Percentiles rank a stretch among this genome's conserved stretches.
These are phyloP conservation scores for Dolichotis patagonum DNA, from an alignment of 2,113 vertebrate genomes.

Conservation along the genomic window DNA sequence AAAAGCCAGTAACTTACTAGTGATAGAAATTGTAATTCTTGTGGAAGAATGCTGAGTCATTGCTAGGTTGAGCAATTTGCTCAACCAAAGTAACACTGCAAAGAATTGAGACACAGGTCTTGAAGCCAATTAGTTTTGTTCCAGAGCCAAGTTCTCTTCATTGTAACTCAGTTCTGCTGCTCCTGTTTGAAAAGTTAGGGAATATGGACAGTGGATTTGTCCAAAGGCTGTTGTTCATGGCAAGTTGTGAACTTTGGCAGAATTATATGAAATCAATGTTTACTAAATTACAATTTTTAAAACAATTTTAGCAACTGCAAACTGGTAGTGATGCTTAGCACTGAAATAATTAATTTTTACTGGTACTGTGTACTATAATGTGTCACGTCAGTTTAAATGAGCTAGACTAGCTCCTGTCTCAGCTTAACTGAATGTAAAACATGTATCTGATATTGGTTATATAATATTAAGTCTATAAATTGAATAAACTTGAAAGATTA, in stretches of 20 bases:
- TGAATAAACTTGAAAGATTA: slow-evolving; percentile 57
- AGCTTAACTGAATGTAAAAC: not conserved
- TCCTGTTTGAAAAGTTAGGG: not conserved
- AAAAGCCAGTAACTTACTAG: not conserved
- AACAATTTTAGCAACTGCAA: not conserved
- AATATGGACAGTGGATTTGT: not conserved
- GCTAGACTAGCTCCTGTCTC: not conserved
- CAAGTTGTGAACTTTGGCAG: not conserved
- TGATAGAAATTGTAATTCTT: not conserved
- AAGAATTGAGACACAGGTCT: not conserved
- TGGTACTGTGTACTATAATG: not conserved
- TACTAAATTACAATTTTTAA: not conserved
- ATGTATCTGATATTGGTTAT: not conserved
- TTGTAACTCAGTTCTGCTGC: fast-evolving
- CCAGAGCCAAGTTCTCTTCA: not conserved
- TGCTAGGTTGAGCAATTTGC: not conserved
- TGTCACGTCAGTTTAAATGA: not conserved
- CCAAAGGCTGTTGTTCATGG: not conserved
- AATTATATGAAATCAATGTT: not conserved
- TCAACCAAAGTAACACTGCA: fast-evolving
- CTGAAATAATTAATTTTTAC: slow-evolving; percentile 1
- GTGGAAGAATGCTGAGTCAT: not conserved
- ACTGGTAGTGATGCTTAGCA: not conserved
- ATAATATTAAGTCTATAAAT: not conserved
- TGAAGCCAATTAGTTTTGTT: not conserved